A percentile compares a stretch with the other conserved stretches of the same genome.
These are phyloP conservation scores for Crocodylus rhombifer DNA, from an alignment of 2,797 vertebrate species.

Conservation along the genomic window DNA sequence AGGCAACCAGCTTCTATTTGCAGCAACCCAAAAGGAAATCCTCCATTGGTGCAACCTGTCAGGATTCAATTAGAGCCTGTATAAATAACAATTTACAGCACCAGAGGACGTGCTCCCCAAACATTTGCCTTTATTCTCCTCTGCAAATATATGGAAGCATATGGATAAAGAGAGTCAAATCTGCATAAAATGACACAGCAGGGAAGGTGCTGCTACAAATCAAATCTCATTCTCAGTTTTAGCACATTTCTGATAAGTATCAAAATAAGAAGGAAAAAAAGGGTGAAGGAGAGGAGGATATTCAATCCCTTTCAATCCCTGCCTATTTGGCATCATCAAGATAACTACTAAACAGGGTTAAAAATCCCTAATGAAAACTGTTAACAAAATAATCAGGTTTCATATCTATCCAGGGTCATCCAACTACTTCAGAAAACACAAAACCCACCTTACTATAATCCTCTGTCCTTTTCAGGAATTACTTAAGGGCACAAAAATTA, in stretches of 20 bases:
- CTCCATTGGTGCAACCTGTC: background rate
- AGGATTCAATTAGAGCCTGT: background rate
- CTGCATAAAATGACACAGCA: background rate
- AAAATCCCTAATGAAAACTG: background rate
- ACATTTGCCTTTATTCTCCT: background rate
- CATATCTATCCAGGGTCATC: background rate
- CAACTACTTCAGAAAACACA: background rate
- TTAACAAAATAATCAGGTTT: background rate
- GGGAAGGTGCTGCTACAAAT: background rate
- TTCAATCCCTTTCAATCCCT: background rate
- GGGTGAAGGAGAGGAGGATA: background rate
- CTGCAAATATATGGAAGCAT: background rate
- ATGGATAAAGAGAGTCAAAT: background rate
- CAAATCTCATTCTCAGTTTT: background rate
- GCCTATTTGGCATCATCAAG: background rate
- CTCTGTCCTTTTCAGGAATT: background rate
- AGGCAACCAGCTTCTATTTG: background rate
- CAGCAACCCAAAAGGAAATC: background rate
- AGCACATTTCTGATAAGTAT: background rate
- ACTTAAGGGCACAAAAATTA: background rate
- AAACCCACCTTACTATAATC: too few species aligned
- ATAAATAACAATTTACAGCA: background rate
- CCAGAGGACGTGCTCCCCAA: background rate
- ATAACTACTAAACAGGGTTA: background rate
- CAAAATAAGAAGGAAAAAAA: background rate